Evolutionary conservation across 2,113 vertebrate genomes (phyloP), one percentile per base, ranked within the genome.

Genomic region (Zosterops borbonicus): DNA sequence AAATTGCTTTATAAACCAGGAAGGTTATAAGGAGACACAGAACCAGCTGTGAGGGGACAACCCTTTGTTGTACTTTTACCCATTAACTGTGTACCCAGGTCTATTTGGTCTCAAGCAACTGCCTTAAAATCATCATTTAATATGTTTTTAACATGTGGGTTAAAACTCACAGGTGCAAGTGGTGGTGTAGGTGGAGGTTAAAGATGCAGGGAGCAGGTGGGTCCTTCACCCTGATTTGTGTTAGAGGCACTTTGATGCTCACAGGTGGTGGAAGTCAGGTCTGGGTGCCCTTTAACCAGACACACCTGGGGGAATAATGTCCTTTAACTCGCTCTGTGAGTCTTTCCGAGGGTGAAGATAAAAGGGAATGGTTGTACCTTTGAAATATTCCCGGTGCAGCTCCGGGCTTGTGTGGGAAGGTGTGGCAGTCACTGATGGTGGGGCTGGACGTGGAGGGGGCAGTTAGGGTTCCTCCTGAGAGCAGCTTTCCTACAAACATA

Each of bases 371-470:
- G 35, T 17, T 17, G 35, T 18, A 13, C 21, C 55, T 89, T 79
- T 75, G 85, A 73, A 89, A 83, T 12, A 0, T 15, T 49, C 5
- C 2, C 1, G 20, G 1, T 33, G 31, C 42, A 42, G 62, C 68
- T 68, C 3, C 0, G 1, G 53, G 29, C 12, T 35, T 20, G 63
- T 11, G 55, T 0, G 1, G 11, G 33, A 11, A 47, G 67, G 73
- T 24, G 41, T 12, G 39, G 46, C 25, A 50, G 21, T 35, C 8
- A 0, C 50, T 20, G 7, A 3, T 3, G 11, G 11, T 27, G 42
- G 23, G 55, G 73, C 20, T 44, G 74, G 39, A 39, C 0, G 1
- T 16, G 49, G 44, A 14, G 14, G 63, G 58, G 58, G 41, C 19
- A 2, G 23, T 63, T 6, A 0, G 39, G 41, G 49, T 62, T 82